phyloP scores from a whole-genome alignment of 2,797 vertebrate species.

The Hybognathus amarus region DNA sequence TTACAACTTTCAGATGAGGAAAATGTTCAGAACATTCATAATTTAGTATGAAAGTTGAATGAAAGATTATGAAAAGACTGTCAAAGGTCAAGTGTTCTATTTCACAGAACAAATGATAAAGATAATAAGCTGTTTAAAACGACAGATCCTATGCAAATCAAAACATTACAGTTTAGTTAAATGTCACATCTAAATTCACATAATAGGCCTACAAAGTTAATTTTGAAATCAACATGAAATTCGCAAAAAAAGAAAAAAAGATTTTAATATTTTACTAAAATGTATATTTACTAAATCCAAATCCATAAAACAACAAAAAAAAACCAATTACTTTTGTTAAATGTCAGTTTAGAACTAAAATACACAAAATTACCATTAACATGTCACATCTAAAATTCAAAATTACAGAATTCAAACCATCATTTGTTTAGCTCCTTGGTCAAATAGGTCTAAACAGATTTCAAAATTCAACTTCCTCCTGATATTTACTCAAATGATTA shows the following conservation, averaged over 20 bases:
- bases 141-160: neutral
- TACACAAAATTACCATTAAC: neutral
- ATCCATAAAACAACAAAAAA: neutral
- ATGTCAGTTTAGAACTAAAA: neutral
- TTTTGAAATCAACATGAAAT: neutral
- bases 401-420: neutral
- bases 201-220: neutral
- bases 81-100: neutral
- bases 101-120: neutral
- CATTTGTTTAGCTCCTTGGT: neutral
- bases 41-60: too few relatives aligned
- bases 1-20: neutral
- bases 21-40: neutral
- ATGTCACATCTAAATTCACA: neutral
- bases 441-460: neutral
- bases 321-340: too few relatives aligned
- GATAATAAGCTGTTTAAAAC: neutral
- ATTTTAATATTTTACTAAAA: too few relatives aligned
- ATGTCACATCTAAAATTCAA: neutral
- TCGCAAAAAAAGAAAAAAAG: too few relatives aligned
- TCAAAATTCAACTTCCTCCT: neutral
- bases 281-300: neutral
- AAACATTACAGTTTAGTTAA: neutral
- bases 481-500: neutral
- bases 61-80: neutral